Percentiles rank a stretch among this genome's conserved stretches.
Conservation (phyloP, 2,113 vertebrate species). For the Probosciger aterrimus region DNA sequence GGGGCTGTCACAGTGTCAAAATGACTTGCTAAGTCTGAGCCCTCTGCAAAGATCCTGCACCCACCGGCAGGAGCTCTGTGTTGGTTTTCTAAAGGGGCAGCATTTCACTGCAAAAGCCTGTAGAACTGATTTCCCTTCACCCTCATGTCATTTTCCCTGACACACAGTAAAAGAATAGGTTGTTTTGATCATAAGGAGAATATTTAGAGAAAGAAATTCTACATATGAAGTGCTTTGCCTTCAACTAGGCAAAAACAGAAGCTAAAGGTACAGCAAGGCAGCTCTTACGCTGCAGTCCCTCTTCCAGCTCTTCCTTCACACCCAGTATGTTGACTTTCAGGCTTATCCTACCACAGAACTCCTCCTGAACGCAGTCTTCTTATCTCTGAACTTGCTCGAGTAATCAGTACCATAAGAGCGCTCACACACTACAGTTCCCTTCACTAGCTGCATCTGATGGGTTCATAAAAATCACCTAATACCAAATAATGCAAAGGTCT, state of each 20-base stretch:
- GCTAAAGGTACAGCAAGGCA: not conserved
- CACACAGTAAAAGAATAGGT: not conserved
- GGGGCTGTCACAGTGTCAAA: not conserved
- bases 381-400: not conserved
- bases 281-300: not conserved
- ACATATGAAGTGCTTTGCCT: not conserved
- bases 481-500: not conserved
- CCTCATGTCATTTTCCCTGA: not conserved
- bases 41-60: not conserved
- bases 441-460: not conserved
- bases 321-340: not conserved
- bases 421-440: not conserved
- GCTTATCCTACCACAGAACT: not conserved
- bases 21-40: rapidly evolving
- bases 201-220: not conserved
- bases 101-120: not conserved
- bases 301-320: not conserved
- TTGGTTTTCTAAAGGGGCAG: not conserved
- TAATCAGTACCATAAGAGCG: not conserved
- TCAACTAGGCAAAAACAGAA: not conserved
- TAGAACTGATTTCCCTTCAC: not conserved
- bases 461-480: not conserved
- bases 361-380: not conserved
- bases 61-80: not conserved
- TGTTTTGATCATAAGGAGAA: not conserved